A percentile compares a stretch with the other conserved stretches of the same genome.
These are phyloP conservation scores for Campopleginae sp. DNA, from an alignment of 2,888 invertebrate species.

Conservation along the genomic window DNA sequence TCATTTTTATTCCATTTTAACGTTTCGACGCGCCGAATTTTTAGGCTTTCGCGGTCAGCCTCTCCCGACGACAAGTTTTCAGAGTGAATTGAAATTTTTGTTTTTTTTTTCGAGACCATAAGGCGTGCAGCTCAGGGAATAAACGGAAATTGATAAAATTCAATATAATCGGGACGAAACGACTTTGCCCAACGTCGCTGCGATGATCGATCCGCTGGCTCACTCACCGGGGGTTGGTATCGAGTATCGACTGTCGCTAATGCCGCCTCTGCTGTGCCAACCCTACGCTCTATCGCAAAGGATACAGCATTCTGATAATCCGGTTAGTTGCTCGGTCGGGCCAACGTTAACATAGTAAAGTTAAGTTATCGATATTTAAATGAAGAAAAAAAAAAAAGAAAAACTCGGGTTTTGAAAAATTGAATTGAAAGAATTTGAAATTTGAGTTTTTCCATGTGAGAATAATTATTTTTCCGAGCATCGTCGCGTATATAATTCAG, in stretches of 20 bases:
- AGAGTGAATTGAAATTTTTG: background rate
- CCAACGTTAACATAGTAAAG: slow-evolving; percentile 22
- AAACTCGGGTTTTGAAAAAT: no score
- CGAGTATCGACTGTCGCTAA: slow-evolving; percentile 62
- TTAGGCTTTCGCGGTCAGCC: no score
- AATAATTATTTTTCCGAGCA: slow-evolving; percentile 7
- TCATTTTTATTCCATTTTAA: background rate
- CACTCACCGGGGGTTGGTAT: slow-evolving; percentile 60
- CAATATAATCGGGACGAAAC: slow-evolving; percentile 36
- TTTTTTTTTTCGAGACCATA: no score
- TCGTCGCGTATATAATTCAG: slow-evolving; percentile 16
- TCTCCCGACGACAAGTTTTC: no score
- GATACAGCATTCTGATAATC: slow-evolving; percentile 10
- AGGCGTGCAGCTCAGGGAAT: no score
- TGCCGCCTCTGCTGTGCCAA: slow-evolving; percentile 58
- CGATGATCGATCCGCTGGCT: slow-evolving; percentile 30
- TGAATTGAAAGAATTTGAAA: no score
- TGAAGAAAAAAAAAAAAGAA: background rate
- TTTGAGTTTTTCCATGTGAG: background rate
- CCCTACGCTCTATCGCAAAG: slow-evolving; percentile 43
- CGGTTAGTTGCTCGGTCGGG: slow-evolving; percentile 59
- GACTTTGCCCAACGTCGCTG: slow-evolving; percentile 45
- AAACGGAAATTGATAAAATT: slow-evolving; percentile 28
- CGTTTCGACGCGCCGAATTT: background rate
- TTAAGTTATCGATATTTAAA: no score